phyloP scores from a whole-genome alignment of 2,797 vertebrate species.

The Tamandua tetradactyla region DNA sequence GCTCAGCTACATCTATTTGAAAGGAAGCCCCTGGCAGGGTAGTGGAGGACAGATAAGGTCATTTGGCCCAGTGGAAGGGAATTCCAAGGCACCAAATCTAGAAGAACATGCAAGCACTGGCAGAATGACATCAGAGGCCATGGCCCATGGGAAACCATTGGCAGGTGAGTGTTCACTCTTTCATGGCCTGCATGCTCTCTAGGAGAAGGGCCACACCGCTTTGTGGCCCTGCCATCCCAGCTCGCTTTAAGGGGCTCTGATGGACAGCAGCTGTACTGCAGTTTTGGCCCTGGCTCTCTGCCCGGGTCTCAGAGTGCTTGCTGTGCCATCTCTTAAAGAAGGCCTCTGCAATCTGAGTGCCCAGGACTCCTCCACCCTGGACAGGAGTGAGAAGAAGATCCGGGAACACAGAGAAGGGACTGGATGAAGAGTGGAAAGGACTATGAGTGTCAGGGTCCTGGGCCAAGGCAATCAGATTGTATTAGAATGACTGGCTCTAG shows the following conservation, averaged over 20 bases:
- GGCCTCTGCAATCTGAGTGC: not conserved
- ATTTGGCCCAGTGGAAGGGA: not conserved
- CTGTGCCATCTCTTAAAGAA: not conserved
- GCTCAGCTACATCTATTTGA: not conserved
- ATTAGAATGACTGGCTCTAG: not conserved
- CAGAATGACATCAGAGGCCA: not conserved
- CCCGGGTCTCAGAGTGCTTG: not conserved
- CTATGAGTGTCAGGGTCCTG: not conserved
- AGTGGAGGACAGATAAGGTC: not conserved
- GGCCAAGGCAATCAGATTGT: too few species aligned
- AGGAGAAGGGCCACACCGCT: not conserved
- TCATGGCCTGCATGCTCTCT: not conserved
- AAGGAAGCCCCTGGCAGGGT: not conserved
- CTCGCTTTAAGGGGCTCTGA: not conserved
- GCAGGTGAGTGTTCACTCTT: not conserved
- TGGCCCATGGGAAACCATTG: too few species aligned
- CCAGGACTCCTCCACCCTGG: not conserved
- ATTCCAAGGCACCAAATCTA: not conserved
- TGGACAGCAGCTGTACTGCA: not conserved
- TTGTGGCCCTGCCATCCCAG: not conserved
- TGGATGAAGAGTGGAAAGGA: not conserved
- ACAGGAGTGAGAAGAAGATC: fast-evolving
- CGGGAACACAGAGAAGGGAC: not conserved
- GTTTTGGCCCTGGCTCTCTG: not conserved
- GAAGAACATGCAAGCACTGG: not conserved